Conservation (phyloP, 1,140 invertebrate genomes). For the Thaumetopoea pityocampa region DNA sequence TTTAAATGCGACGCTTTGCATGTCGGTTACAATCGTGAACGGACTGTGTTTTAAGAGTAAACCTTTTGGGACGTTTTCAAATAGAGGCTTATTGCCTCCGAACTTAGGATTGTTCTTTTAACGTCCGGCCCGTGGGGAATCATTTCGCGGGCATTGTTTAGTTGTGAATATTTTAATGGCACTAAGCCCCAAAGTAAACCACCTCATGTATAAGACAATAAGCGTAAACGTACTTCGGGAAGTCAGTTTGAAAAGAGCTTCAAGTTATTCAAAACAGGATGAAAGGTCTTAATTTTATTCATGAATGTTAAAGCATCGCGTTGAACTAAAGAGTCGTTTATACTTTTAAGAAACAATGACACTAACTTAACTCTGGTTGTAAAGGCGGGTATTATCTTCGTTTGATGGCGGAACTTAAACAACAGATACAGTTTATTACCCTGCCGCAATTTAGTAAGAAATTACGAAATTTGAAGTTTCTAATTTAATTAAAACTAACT, state of each 20-base stretch:
- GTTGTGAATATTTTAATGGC: conserved; percentile 31
- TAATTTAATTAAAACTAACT: conserved; percentile 43
- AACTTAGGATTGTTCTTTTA: conserved; percentile 47
- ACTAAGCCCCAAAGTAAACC: conserved; percentile 30
- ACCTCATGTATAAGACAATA: conserved; percentile 40
- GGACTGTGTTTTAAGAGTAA: conserved; percentile 48
- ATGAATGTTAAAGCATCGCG: conserved; percentile 64
- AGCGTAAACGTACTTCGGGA: conserved; percentile 43
- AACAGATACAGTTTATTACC: conserved; percentile 59
- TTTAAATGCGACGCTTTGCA: conserved; percentile 63
- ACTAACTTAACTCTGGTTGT: conserved; percentile 58
- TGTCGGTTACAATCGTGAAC: conserved; percentile 46
- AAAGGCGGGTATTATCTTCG: conserved; percentile 53
- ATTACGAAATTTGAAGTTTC: conserved; percentile 52
- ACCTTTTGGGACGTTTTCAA: conserved; percentile 49
- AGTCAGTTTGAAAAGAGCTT: conserved; percentile 51
- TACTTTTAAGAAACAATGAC: conserved; percentile 67
- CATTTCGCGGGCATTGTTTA: conserved; percentile 19
- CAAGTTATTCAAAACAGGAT: conserved; percentile 63
- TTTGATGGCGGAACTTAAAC: conserved; percentile 64
- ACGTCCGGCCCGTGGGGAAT: conserved; percentile 24
- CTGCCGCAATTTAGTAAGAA: conserved; percentile 48
- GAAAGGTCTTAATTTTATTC: conserved; percentile 62
- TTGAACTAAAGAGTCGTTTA: conserved; percentile 61
- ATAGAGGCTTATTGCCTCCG: conserved; percentile 52